Base-by-base conservation (phyloP, 2,888 invertebrate genomes). In the Trachelus iudaicus region DNA sequence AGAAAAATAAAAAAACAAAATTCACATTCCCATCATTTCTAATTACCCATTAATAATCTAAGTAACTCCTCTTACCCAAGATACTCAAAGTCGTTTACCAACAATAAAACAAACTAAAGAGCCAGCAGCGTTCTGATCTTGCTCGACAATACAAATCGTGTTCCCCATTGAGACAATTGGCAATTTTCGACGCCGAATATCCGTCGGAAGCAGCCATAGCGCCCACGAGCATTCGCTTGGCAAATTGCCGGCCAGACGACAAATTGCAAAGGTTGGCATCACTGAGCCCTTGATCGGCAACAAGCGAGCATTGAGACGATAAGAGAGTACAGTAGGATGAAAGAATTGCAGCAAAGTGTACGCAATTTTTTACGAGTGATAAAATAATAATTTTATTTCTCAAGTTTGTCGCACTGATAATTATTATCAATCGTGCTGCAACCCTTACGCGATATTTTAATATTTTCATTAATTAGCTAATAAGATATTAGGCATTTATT, bases 121-220 rank as follows among this genome's bases (percentile, higher is more conserved):
- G 56, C 56, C 56, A 56, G 56, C 56, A 56, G 56, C 56, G 56
- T 56, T 56, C 56, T 56, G 56, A 56, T 71, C 31, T 71, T 23
- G 71, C 31, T 34, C 31, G 33, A 84, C 82, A 84, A 86, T 87
- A 85, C 85, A 85, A 89, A 88, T 88, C 85, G 86, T 85, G 88
- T 88, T 88, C 87, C 56, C 56, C 87, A 90, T 90, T 90, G 89
- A 89, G 89, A 89, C 90, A 90, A 90, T 90, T 90, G 90, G 89
- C 89, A 90, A 90, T 90, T 90, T 90, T 90, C 89, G 87, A 89
- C 88, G 87, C 89, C 88, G 89, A 89, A 89, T 88, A 88, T 89
- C 89, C 89, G 89, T 87, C 89, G 89, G 89, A 89, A 89, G 87
- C 86, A 84, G 83, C 87, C 79, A 82, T 85, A 89, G 88, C 87